Base-by-base conservation (phyloP, 2,888 invertebrate species). In the Augochlorella aurata region DNA sequence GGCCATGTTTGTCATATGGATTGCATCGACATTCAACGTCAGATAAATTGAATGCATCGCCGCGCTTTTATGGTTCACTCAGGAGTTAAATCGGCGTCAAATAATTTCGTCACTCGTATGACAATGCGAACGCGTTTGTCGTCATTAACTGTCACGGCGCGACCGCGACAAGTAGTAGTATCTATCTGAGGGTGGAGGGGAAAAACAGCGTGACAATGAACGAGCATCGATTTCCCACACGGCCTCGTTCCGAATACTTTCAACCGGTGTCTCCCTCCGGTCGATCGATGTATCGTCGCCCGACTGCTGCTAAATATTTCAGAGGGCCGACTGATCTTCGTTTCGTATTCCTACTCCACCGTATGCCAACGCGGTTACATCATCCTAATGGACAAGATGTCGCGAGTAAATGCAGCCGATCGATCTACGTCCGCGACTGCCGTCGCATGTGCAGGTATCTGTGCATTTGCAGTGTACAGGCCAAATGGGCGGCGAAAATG, bases 241-340 rank as follows among this genome's bases (percentile, higher is more conserved):
- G 74, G 54, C 82, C 82, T 77, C 70, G 73, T 70, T 44, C 74
- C 77, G 70, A 63, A 73, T 77, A 77, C 82, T 74, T 77, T 71
- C 58, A 70, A 52, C 66, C n/a, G 44, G 45, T 61, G 83, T 67
- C 69, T 61, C 16, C 16, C 21, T 54, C 24, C 71, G 49, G 54
- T 71, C 80, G 82, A 82, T 85, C 85, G 85, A 85, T 85, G 71
- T 66, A 69, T 85, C 78, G 80, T 78, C 78, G 85, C 69, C 54
- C 68, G 74, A 65, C 78, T 70, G 2, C 44, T 63, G 44, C 45
- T 85, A 80, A 85, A 85, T 85, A 85, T 85, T 85, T 85, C 38
- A 85, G 58, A 71, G 38, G 21, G 10, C 54, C 71, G 76, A 61
- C 38, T 38, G 82, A 80, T 78, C 73, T 77, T 81, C 69, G 16